Percentiles rank a stretch among this genome's conserved stretches.
Conservation (phyloP, 2,888 invertebrate species). For the Chrysotoxum bicinctum region DNA sequence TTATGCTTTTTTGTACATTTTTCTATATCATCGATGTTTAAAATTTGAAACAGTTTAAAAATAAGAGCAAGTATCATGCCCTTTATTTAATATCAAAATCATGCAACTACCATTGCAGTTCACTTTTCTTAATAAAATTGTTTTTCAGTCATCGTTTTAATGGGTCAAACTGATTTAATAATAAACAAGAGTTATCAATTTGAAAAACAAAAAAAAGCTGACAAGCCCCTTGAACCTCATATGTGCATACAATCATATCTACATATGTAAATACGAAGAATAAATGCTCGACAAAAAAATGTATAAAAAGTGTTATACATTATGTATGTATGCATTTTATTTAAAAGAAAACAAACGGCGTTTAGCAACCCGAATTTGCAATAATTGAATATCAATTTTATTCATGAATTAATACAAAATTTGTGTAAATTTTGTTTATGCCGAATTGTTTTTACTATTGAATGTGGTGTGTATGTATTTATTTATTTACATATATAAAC, state of each 20-base stretch:
- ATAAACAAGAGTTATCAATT: background rate
- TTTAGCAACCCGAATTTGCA: background rate
- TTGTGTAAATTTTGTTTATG: background rate
- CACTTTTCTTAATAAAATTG: background rate
- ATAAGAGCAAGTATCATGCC: too few species aligned
- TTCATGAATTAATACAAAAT: background rate
- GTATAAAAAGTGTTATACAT: background rate
- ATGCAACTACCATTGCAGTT: background rate
- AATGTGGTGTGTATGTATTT: background rate
- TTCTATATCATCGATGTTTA: too few species aligned
- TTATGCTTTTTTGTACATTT: too few species aligned
- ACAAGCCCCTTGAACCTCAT: constrained; percentile 15
- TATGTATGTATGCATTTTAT: too few species aligned
- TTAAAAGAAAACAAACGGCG: background rate
- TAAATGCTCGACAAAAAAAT: background rate
- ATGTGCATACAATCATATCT: background rate
- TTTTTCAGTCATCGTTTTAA: constrained; percentile 4
- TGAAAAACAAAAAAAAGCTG: background rate
- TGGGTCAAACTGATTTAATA: constrained; percentile 9
- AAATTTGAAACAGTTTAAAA: too few species aligned
- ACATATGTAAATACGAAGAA: background rate
- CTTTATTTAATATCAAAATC: too few species aligned
- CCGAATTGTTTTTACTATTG: background rate
- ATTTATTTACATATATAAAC: background rate
- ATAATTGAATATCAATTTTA: constrained; percentile 12